Conservation (phyloP, 1,140 invertebrate species). For the Neodiprion fabricii region DNA sequence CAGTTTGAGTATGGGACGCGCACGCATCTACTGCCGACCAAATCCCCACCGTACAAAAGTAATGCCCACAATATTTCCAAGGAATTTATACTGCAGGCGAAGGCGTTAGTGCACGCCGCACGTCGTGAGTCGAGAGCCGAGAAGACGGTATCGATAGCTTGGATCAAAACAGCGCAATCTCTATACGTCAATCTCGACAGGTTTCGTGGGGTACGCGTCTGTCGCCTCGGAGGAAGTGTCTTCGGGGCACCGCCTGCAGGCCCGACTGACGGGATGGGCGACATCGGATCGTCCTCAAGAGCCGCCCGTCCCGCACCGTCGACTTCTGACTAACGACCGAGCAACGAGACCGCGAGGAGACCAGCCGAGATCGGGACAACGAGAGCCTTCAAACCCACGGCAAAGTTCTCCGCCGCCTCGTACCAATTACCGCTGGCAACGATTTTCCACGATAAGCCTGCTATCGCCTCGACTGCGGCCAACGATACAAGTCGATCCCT, state of each 20-base stretch:
- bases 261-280: neutral
- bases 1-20: no score
- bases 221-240: no score
- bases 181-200: neutral
- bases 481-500: neutral
- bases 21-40: no score
- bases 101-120: no score
- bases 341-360: neutral
- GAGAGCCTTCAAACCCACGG: neutral
- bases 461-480: neutral
- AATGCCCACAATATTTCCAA: no score
- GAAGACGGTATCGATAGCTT: neutral
- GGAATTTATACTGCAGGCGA: no score
- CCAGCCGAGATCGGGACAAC: no score
- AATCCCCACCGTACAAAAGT: no score
- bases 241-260: no score
- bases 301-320: neutral
- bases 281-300: neutral
- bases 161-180: slow-evolving; percentile 7
- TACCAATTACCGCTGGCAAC: neutral
- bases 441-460: neutral
- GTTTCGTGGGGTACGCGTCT: no score
- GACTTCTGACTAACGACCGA: slow-evolving; percentile 5
- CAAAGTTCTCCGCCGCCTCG: neutral
- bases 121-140: neutral